Evolutionary conservation across 2,113 vertebrate genomes (phyloP), one percentile per base, ranked within the genome.

Genomic region (Mus spicilegus): DNA sequence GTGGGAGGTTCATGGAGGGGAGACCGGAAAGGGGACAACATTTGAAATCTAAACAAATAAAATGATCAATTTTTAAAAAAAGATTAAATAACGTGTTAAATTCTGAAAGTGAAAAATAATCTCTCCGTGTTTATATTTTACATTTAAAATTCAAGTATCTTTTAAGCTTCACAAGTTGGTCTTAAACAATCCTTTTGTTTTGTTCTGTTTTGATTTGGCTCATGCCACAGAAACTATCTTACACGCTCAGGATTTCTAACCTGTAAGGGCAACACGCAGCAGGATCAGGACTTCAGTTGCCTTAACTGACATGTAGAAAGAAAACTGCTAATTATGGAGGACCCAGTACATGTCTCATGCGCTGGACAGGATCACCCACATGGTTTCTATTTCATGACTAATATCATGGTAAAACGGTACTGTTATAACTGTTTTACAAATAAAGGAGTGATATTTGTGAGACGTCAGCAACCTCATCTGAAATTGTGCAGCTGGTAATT

Each of bases 81-180:
- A 94, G 42, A 54, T 49, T 88, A 75, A 93, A 73, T 54, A 89
- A 78, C 12, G 33, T 10, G 42, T 49, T 78, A 87, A 91, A 65
- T 20, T 93, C 19, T 81, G 33, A 93, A 95, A 87, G 61, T 42
- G 2, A 10, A 88, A 94, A 90, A 87, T 89, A 56, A 67, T 80
- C 56, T 90, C 26, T 73, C 28, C 16, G 10, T 80, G 80, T 73
- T 91, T 90, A 58, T 84, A 49, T 95, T 92, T 76, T 69, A 77
- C 87, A 96, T 72, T 96, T 42, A 94, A 93, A 93, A 42, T 86
- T 19, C 70, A 26, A 8, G 58, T 84, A 69, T 11, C 88, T 93
- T 95, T 97, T 89, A 91, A 93, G 1, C 5, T 69, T 24, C 13
- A 87, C 42, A 69, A 76, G 51, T 33, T 90, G 46, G 3, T 96